A percentile compares a stretch with the other conserved stretches of the same genome.
Conservation (phyloP, 2,888 invertebrate species). For the Pomacea canaliculata region DNA sequence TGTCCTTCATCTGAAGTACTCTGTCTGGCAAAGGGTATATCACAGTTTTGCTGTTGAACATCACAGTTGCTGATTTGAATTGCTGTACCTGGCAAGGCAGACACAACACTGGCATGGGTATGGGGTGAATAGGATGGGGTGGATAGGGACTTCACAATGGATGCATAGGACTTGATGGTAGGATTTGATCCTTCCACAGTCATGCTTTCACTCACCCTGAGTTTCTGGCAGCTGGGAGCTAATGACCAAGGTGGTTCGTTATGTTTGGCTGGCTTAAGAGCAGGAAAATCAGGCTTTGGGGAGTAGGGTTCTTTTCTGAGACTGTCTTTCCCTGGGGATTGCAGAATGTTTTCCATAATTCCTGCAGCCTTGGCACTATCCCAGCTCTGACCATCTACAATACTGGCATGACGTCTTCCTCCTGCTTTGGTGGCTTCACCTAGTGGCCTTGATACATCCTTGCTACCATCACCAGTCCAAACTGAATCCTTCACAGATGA, state of each 20-base stretch:
- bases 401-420: neutral
- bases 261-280: constrained; percentile 17
- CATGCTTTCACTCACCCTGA: neutral
- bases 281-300: constrained; percentile 9
- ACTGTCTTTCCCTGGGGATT: neutral
- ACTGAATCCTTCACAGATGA: neutral
- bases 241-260: constrained; percentile 25
- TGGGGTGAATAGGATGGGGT: constrained; percentile 2
- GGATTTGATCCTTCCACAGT: neutral
- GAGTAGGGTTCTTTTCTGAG: neutral
- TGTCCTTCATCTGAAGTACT: neutral
- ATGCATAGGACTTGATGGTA: constrained; percentile 20
- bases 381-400: neutral
- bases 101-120: neutral
- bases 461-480: neutral
- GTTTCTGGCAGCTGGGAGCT: constrained; percentile 9
- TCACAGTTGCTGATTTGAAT: neutral
- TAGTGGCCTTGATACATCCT: neutral
- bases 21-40: neutral
- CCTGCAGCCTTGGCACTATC: neutral
- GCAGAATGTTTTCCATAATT: neutral
- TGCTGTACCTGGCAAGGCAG: neutral
- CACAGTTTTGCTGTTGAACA: neutral
- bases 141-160: constrained; percentile 23
- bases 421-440: neutral